A percentile compares a stretch with the other conserved stretches of the same genome.
These are phyloP conservation scores for Archilochus colubris DNA, from an alignment of 2,113 vertebrate species.

Conservation along the genomic window DNA sequence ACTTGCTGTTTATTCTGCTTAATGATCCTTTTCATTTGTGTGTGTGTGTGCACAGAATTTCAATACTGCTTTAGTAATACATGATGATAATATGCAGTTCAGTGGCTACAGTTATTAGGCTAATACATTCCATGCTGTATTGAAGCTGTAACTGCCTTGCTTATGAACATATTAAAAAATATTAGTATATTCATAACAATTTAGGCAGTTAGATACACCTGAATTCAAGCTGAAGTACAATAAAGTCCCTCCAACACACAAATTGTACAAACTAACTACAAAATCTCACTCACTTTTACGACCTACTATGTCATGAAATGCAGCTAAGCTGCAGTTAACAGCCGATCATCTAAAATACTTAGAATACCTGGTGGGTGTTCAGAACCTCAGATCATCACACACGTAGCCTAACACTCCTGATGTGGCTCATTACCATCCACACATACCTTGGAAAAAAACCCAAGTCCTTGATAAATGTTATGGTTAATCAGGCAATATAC, in stretches of 20 bases:
- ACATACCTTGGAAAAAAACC: neutral
- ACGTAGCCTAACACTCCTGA: neutral
- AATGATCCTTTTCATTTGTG: slow-evolving; percentile 3
- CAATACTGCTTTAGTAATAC: neutral
- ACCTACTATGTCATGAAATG: neutral
- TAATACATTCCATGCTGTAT: neutral
- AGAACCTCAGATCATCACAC: neutral
- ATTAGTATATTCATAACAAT: neutral
- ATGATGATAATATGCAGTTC: neutral
- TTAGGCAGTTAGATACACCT: neutral
- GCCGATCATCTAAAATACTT: neutral
- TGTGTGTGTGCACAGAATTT: neutral
- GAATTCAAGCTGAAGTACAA: neutral
- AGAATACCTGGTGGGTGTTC: neutral
- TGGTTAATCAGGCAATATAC: neutral
- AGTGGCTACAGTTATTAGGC: neutral
- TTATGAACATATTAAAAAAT: neutral
- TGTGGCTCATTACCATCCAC: neutral
- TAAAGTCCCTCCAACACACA: neutral
- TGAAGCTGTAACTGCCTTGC: neutral
- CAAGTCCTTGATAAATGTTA: neutral
- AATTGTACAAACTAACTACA: neutral
- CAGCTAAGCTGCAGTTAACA: neutral
- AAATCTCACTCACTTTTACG: neutral
- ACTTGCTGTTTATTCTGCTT: slow-evolving; percentile 39